Evolutionary conservation across 2,888 invertebrate genomes (phyloP), one percentile per base, ranked within the genome.

Genomic region (Cyrtodaria siliqua): DNA sequence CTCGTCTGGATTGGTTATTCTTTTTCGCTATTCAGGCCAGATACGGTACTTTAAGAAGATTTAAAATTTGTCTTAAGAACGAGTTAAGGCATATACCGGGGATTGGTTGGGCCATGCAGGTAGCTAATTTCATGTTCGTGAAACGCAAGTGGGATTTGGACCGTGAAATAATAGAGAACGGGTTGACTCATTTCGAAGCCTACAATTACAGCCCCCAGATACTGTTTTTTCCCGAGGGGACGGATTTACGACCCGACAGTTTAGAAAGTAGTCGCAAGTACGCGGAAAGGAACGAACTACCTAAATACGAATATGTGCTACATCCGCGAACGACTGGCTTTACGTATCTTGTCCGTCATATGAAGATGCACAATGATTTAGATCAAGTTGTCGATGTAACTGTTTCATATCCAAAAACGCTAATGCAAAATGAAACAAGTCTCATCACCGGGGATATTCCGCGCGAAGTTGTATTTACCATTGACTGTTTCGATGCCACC

Each of bases 1-100:
- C 97, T 29, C 94, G 92, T 73, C 95, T 97, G 1, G 97, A 98
- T 92, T 98, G 97, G 97, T 96, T 97, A 92, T 98, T 97, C 90
- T 94, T 97, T 47, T 97, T 97, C 97, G 96, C 96, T 61, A 96
- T 96, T 87, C 96, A 97, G 89, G 92, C 82, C 94, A 94, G 93
- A 93, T 93, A 83, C 86, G 92, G 88, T 78, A 91, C 73, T 56
- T 86, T 91, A 26, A 55, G 74, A 16, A 76, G 87, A 12, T 80
- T 80, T 47, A 76, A 70, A 24, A 80, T 80, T 18, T 76, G 69
- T 1, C 56, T 80, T 18, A 80, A 80, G 40, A 62, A 80, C 40
- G 53, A 52, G 16, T 49, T 80, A 18, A 60, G 64, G 12, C 63
- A 72, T 26, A 29, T 70, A 16, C 80, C 80, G 12, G 80, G 76